A percentile compares a stretch with the other conserved stretches of the same genome.
phyloP scores from a whole-genome alignment of 1,140 invertebrate genomes.

The Tribolium castaneum region DNA sequence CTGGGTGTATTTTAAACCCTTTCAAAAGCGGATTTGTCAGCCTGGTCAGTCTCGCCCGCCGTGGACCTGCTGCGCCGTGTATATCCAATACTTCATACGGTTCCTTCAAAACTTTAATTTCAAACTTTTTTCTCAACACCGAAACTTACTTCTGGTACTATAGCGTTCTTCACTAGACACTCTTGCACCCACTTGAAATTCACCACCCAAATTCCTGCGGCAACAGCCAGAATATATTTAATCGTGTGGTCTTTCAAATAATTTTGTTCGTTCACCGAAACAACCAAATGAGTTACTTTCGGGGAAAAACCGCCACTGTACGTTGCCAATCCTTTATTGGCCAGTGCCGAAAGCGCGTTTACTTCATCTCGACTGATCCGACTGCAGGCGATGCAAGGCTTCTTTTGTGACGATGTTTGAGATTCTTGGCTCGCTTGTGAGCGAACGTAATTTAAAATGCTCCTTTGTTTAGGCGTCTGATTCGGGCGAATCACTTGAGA shows the following conservation, averaged over 20 bases:
- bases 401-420: conserved; percentile 3
- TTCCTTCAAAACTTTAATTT: conserved; percentile 50
- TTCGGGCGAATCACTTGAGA: conserved; percentile 42
- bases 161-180: conserved; percentile 54
- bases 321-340: conserved; percentile 55
- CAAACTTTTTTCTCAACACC: background rate
- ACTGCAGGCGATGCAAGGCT: conserved; percentile 56
- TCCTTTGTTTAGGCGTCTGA: conserved; percentile 56
- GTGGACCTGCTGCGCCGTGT: conserved; percentile 56
- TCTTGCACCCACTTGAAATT: conserved; percentile 59
- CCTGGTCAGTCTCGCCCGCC: conserved; percentile 52
- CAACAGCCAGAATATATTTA: conserved; percentile 61
- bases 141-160: conserved; percentile 59
- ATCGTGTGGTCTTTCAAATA: conserved; percentile 59
- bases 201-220: conserved; percentile 61
- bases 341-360: conserved; percentile 54
- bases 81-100: conserved; percentile 59
- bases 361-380: conserved; percentile 54
- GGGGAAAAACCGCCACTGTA: conserved; percentile 52
- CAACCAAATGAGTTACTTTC: conserved; percentile 60
- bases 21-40: conserved; percentile 53
- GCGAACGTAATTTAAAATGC: conserved; percentile 57
- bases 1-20: conserved; percentile 56
- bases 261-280: conserved; percentile 54
- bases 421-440: conserved; percentile 23